A percentile compares a stretch with the other conserved stretches of the same genome.
These are phyloP conservation scores for Ptilonorhynchus violaceus DNA, from an alignment of 2,113 vertebrate species.

Conservation along the genomic window DNA sequence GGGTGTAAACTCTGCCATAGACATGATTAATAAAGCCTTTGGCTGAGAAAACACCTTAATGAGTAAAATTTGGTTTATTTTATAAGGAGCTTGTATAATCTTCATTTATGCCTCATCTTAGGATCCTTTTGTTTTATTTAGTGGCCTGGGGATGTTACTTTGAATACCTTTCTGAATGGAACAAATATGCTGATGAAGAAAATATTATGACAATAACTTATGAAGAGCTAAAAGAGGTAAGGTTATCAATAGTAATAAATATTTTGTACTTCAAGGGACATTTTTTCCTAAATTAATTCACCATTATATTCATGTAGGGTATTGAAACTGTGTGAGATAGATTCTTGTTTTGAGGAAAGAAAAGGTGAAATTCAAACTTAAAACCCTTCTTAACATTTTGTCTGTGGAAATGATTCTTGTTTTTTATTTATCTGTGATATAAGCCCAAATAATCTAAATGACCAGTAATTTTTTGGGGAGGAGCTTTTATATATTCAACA, in stretches of 20 bases:
- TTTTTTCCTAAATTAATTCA: not conserved
- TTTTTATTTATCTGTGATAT: not conserved
- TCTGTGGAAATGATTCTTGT: not conserved
- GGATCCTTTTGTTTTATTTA: not conserved
- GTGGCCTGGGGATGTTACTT: constrained; percentile 79
- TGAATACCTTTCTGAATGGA: constrained; percentile 74
- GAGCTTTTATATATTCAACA: not conserved
- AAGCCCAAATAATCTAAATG: not conserved
- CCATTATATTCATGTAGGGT: not conserved
- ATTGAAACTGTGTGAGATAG: not conserved
- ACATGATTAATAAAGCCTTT: not conserved
- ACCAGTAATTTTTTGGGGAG: fast-evolving
- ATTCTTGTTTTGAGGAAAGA: not conserved
- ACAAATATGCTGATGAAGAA: constrained; percentile 66
- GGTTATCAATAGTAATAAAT: not conserved
- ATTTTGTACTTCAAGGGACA: not conserved
- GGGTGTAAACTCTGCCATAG: not conserved
- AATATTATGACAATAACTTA: constrained; percentile 76
- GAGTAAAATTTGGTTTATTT: not conserved
- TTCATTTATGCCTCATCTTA: not conserved
- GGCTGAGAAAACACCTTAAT: not conserved
- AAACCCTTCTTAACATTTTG: not conserved
- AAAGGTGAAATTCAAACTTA: not conserved
- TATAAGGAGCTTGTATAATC: not conserved
- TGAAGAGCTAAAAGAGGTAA: constrained; percentile 80